A percentile compares a stretch with the other conserved stretches of the same genome.
phyloP scores from a whole-genome alignment of 2,113 vertebrate genomes.

The Odocoileus hemionus region DNA sequence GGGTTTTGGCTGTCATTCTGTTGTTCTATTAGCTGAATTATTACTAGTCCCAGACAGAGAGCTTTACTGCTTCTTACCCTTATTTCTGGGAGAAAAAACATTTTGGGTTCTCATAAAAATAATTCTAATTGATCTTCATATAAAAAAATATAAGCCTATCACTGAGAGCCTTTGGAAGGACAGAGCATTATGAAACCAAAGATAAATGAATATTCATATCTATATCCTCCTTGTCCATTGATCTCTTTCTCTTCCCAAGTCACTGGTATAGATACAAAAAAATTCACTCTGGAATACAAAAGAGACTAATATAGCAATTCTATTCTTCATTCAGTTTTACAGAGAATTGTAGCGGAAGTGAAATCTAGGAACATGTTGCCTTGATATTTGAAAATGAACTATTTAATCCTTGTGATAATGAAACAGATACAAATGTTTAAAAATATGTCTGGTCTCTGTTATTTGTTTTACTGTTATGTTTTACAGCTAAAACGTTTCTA shows the following conservation, averaged over 20 bases:
- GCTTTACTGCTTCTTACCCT: not conserved
- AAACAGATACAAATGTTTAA: not conserved
- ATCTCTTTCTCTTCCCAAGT: not conserved
- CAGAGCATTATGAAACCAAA: not conserved
- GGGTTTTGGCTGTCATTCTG: not conserved
- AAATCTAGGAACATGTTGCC: not conserved
- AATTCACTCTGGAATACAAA: not conserved
- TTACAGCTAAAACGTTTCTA: not conserved
- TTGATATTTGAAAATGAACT: not conserved
- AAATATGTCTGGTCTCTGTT: not conserved
- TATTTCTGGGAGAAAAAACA: not conserved
- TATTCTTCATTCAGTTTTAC: not conserved
- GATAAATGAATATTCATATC: not conserved
- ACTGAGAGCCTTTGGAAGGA: not conserved
- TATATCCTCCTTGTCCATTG: not conserved
- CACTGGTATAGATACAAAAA: not conserved
- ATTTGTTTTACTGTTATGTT: not conserved
- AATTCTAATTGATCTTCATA: not conserved
- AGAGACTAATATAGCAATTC: not conserved
- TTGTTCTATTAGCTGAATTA: not conserved
- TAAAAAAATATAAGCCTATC: not conserved
- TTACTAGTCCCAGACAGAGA: not conserved
- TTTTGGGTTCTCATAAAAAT: not conserved
- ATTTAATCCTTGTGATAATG: not conserved
- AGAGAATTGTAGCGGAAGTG: not conserved